Conservation (phyloP, 2,888 invertebrate species). For the Tenthredo notha region DNA sequence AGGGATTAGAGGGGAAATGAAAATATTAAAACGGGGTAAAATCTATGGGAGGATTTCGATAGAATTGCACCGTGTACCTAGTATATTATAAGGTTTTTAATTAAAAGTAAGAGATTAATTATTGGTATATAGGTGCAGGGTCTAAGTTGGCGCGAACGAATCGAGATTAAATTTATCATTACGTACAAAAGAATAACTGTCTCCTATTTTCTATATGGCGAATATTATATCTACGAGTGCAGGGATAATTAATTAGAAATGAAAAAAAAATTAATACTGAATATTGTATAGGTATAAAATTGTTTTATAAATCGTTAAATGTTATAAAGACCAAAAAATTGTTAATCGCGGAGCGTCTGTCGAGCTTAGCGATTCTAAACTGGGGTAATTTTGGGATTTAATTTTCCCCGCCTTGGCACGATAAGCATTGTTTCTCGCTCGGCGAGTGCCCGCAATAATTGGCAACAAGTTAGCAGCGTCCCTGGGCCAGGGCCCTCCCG, state of each 20-base stretch:
- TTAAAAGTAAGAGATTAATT: slow-evolving; percentile 64
- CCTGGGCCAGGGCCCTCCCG: slow-evolving; percentile 47
- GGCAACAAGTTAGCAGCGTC: slow-evolving; percentile 50
- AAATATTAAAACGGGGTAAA: slow-evolving; percentile 66
- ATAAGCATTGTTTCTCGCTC: slow-evolving; percentile 42
- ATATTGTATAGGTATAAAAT: not conserved
- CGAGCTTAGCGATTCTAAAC: slow-evolving; percentile 13
- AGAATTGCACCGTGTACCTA: slow-evolving; percentile 52
- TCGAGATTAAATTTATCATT: slow-evolving; percentile 44
- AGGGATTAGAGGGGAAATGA: slow-evolving; percentile 59
- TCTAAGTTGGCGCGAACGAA: slow-evolving; percentile 48
- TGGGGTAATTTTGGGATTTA: slow-evolving; percentile 38
- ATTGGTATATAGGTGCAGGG: slow-evolving; percentile 43
- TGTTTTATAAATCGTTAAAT: not conserved
- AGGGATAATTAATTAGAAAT: not conserved
- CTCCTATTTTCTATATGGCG: not conserved
- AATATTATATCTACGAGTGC: not conserved
- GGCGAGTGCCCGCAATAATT: slow-evolving; percentile 50
- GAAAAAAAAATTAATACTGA: not conserved
- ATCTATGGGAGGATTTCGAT: slow-evolving; percentile 36
- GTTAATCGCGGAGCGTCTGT: not conserved
- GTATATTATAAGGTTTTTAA: slow-evolving; percentile 60
- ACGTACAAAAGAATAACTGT: slow-evolving; percentile 41
- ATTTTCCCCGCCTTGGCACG: slow-evolving; percentile 11
- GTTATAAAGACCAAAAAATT: not conserved